A percentile compares a stretch with the other conserved stretches of the same genome.
phyloP scores from a whole-genome alignment of 2,888 invertebrate species.

The Agriopis aurantiaria region DNA sequence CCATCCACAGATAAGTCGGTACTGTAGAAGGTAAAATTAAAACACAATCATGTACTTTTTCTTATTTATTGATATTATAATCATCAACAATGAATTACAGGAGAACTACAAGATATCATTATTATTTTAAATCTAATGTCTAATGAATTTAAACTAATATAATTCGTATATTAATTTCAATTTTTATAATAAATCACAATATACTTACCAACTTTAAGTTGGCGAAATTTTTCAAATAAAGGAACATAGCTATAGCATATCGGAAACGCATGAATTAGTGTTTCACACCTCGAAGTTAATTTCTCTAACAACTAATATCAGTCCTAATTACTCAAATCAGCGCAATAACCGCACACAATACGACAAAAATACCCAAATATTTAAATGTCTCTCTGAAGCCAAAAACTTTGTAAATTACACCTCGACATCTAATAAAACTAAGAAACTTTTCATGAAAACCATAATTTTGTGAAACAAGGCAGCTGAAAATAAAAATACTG shows the following conservation, averaged over 20 bases:
- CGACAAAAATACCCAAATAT: background rate
- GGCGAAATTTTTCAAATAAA: constrained; percentile 77
- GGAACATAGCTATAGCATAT: constrained; percentile 70
- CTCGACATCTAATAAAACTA: constrained; percentile 7
- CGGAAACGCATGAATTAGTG: constrained; percentile 65
- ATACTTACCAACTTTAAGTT: constrained; percentile 82
- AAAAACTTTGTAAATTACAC: constrained; percentile 9
- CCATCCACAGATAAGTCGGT: background rate
- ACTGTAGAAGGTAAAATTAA: constrained; percentile 30
- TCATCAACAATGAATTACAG: constrained; percentile 81
- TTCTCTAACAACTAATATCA: constrained; percentile 46
- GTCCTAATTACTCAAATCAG: constrained; percentile 43
- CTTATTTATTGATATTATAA: constrained; percentile 81
- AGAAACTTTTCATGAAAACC: background rate
- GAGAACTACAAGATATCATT: constrained; percentile 75
- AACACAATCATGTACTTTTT: constrained; percentile 61
- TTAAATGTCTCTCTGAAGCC: constrained; percentile 3
- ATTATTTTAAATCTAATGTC: constrained; percentile 74
- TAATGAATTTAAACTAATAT: constrained; percentile 78
- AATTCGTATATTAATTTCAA: constrained; percentile 73
- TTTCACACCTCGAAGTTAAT: constrained; percentile 69
- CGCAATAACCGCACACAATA: constrained; percentile 20
- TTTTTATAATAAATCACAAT: constrained; percentile 82
- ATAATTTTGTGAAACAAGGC: background rate
- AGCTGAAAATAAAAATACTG: background rate